Conservation (phyloP, 2,797 vertebrate genomes). For the Diglossa cyanea region DNA sequence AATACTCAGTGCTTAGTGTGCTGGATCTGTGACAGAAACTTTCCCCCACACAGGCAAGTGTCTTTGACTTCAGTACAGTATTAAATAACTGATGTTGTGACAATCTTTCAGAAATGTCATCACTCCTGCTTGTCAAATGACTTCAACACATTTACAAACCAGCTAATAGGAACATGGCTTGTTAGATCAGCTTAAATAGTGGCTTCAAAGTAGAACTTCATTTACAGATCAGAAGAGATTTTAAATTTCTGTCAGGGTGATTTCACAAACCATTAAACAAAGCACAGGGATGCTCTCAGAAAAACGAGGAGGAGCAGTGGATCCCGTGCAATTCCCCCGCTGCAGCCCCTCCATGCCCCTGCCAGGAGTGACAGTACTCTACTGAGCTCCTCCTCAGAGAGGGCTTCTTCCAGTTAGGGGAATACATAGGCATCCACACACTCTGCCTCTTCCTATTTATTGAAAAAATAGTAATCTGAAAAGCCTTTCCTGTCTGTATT, state of each 20-base stretch:
- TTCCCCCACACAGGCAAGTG: neutral
- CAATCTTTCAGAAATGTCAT: constrained; percentile 21
- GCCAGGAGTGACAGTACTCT: neutral
- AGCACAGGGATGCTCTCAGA: neutral
- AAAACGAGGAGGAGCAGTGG: neutral
- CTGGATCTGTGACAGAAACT: neutral
- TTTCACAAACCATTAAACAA: neutral
- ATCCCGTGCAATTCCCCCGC: rapidly evolving
- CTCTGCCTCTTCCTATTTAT: constrained; percentile 23
- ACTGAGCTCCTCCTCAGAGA: neutral
- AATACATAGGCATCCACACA: neutral
- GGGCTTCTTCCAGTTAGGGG: neutral
- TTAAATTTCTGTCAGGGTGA: neutral
- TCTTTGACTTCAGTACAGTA: constrained; percentile 9
- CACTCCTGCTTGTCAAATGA: neutral
- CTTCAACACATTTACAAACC: neutral
- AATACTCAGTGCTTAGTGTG: neutral
- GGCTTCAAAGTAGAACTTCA: neutral
- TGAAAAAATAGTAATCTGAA: constrained; percentile 22
- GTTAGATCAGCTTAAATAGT: neutral
- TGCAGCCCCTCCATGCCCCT: neutral
- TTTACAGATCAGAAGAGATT: neutral
- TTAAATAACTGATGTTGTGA: constrained; percentile 22
- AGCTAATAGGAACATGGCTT: neutral
- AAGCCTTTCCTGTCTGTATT: constrained; percentile 3